These are phyloP conservation scores for Buceros bicornis DNA, from an alignment of 2,797 vertebrate genomes.

Conservation along the genomic window DNA sequence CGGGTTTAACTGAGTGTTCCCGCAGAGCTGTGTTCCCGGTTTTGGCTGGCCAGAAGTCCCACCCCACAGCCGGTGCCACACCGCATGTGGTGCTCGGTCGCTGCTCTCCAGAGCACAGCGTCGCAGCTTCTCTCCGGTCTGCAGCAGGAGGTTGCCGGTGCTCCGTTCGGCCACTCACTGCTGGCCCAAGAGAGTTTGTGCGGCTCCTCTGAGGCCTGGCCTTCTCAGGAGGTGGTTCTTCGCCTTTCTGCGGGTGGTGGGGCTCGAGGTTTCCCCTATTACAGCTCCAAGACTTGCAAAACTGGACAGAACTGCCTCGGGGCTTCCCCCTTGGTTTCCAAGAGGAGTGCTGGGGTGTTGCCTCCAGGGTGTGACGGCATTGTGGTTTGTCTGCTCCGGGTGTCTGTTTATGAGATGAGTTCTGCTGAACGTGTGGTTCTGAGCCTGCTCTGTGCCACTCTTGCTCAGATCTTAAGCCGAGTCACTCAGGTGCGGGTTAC, in stretches of 20 bases:
- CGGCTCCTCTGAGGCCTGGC: not conserved
- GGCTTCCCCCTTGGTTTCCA: not conserved
- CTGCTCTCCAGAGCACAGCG: not conserved
- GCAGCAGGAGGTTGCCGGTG: not conserved
- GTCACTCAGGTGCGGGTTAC: not conserved
- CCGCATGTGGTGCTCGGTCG: not conserved
- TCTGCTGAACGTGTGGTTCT: not conserved
- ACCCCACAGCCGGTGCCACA: accelerated
- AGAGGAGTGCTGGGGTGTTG: not conserved
- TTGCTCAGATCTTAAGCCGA: not conserved
- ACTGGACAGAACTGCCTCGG: not conserved
- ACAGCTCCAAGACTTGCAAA: not conserved
- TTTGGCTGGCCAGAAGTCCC: not conserved
- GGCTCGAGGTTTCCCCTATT: not conserved
- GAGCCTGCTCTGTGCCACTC: not conserved
- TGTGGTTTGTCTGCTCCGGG: not conserved
- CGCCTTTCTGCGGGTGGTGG: not conserved
- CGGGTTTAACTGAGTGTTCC: not conserved
- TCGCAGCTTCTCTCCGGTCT: not conserved
- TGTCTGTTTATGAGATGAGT: not conserved
- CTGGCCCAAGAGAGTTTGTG: not conserved
- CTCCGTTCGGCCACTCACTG: not conserved
- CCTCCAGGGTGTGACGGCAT: not conserved
- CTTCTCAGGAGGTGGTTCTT: not conserved
- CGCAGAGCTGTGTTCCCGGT: not conserved